These are phyloP conservation scores for Carposina sasakii DNA, from an alignment of 1,140 invertebrate species.

Conservation along the genomic window DNA sequence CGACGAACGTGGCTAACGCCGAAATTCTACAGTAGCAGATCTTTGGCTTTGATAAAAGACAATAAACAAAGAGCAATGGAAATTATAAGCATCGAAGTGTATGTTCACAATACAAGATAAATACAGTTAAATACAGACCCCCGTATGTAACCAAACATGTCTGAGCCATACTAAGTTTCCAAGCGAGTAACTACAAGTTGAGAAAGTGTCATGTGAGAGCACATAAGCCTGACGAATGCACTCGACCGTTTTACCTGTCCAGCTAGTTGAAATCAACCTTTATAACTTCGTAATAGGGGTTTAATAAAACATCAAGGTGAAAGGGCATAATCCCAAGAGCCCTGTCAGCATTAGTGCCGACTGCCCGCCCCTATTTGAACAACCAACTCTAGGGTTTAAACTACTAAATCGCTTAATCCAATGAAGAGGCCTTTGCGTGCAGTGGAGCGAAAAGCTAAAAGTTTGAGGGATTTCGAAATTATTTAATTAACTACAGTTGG, in stretches of 20 bases:
- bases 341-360: conserved; percentile 37
- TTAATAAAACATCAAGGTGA: conserved; percentile 6
- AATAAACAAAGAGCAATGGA: no score
- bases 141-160: background rate
- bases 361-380: conserved; percentile 45
- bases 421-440: conserved; percentile 43
- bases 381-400: conserved; percentile 46
- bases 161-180: background rate
- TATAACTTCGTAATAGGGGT: conserved; percentile 18
- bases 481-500: no score
- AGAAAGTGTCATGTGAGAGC: conserved; percentile 26
- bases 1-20: no score
- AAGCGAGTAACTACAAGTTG: background rate
- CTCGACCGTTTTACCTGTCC: conserved; percentile 7
- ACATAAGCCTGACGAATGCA: conserved; percentile 17
- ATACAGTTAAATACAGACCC: no score
- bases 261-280: conserved; percentile 21
- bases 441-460: conserved; percentile 34
- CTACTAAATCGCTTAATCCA: conserved; percentile 60
- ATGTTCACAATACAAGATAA: conserved; percentile 16
- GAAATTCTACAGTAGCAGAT: no score
- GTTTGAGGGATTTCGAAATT: no score
- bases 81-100: no score
- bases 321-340: conserved; percentile 32
- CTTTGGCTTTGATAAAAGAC: no score